Base-by-base conservation (phyloP, 2,797 vertebrate species). In the Megaceryle alcyon region DNA sequence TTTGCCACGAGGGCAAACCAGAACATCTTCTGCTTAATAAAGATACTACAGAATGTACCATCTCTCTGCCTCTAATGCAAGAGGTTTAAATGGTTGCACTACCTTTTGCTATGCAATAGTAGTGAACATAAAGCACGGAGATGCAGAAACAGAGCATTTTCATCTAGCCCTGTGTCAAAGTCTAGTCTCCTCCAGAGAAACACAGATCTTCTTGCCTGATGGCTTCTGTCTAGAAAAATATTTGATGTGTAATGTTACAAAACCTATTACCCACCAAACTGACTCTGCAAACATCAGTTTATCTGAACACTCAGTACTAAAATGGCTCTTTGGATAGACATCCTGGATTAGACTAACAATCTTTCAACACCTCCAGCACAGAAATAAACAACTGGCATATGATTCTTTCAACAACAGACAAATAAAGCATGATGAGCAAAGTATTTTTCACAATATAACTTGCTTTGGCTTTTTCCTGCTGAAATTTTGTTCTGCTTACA, bases 151-250 rank as follows among this genome's bases (percentile, higher is more conserved):
- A 37, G 0, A 29, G 20, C n/a, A 37, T 14, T 65, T 60, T 21
- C 20, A 91, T 60, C 41, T 53, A 82, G 12, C 13, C 28, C 25
- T 63, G 57, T 43, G 79, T 71, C 28, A 43, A 94, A 79, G 35
- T 75, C 60, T 33, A 85, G 43, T 39, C 26, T 80, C 82, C 86
- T 81, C 49, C 33, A 76, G 7, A 44, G 69, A 88, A 89, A 73
- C 12, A 18, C 4, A 48, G 26, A 26, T 53, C 10, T 46, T 64
- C 63, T 53, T 79, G 35, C 44, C 39, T 29, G 26, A 63, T 81
- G 56, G 43, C 18, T 86, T 87, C 79, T 61, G 28, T 41, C 59
- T 81, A 73, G 51, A 56, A 86, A 83, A 84, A 81, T 61, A 88
- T 20, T 71, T 76, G 43, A 73, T 15, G 65, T 2, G 14, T 19